Conservation (phyloP, 2,888 invertebrate genomes). For the Buathra laborator region DNA sequence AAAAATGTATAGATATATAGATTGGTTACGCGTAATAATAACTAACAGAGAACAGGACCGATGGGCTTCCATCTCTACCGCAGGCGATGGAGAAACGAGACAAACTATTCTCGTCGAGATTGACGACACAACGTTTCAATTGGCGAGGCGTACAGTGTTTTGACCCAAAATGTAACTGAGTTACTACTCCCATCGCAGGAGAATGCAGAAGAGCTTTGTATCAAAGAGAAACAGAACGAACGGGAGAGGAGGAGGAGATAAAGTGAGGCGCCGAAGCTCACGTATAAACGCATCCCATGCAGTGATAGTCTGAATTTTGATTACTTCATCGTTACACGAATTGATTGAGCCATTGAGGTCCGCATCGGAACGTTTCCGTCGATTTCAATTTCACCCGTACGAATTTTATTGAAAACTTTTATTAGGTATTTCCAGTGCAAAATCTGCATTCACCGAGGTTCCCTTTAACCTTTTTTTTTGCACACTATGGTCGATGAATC, state of each 20-base stretch:
- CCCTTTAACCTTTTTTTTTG: conserved; percentile 11
- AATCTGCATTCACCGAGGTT: conserved; percentile 18
- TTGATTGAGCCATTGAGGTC: conserved; percentile 67
- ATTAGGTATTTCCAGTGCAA: conserved; percentile 51
- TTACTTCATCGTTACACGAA: conserved; percentile 59
- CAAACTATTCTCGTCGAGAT: conserved; percentile 30
- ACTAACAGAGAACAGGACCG: conserved; percentile 17
- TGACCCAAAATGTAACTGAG: conserved; percentile 46
- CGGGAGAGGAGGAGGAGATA: conserved; percentile 29
- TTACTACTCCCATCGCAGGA: conserved; percentile 39
- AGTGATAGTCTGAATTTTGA: conserved; percentile 61
- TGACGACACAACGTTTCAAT: conserved; percentile 25
- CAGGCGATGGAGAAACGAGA: conserved; percentile 8
- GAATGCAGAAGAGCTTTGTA: not conserved
- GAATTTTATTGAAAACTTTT: conserved; percentile 41
- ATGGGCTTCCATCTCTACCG: conserved; percentile 1
- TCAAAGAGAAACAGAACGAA: conserved; percentile 38
- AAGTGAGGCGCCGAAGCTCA: conserved; percentile 46
- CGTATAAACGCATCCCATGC: conserved; percentile 11
- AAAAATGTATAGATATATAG: conserved; percentile 2
- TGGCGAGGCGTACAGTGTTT: conserved; percentile 6
- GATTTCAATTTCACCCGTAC: not conserved
- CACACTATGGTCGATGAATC: conserved; percentile 2
- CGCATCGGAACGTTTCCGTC: conserved; percentile 27
- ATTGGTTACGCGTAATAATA: conserved; percentile 9